Evolutionary conservation across 1,140 invertebrate species (phyloP), one percentile per base, ranked within the genome.

Genomic region (Drosophila lacertosa): DNA sequence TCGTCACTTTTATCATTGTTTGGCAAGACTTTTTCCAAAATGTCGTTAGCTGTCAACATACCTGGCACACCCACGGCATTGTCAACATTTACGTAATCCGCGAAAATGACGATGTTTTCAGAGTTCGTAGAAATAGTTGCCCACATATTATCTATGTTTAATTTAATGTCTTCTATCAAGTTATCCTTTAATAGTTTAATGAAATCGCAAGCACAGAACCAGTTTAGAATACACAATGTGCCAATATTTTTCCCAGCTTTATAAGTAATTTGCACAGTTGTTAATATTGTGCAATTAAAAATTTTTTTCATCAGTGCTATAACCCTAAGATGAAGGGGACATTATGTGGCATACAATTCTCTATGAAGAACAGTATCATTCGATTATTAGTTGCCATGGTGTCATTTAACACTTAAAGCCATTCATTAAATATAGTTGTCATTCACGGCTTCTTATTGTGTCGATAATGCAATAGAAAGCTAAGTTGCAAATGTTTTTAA

Each of bases 301-400:
- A 2, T 9, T 44, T 24, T 44, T 44, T 24, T 22, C 40, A 4
- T 44, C 40, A 44, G 20, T 44, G 20, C 40, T 44, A 10, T 26
- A 11, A n/a, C n/a, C n/a, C 42, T 44, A 44, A 44, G 18, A 24
- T 20, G 18, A 44, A 18, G 42, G 18, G 22, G 9, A 18, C 42
- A 22, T 44, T 44, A 44, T 44, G 42, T 3, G 42, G 7, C 42
- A 18, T 44, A 44, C 42, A 44, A 24, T 44, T 44, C 2, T 44
- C 18, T 22, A 44, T 44, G 18, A 44, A 44, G 22, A 22, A 22
- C 18, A 44, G 22, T 22, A 44, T 44, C 42, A 22, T 22, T 24
- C 42, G 42, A 22, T 44, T 44, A n/a, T 44, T 24, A 44, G 42
- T 9, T 44, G 42, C 42, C 18, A 44, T 44, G 42, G 18, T 44